Evolutionary conservation across 2,888 invertebrate species (phyloP), one percentile per base, ranked within the genome.

Genomic region (Hylaea fasciaria): DNA sequence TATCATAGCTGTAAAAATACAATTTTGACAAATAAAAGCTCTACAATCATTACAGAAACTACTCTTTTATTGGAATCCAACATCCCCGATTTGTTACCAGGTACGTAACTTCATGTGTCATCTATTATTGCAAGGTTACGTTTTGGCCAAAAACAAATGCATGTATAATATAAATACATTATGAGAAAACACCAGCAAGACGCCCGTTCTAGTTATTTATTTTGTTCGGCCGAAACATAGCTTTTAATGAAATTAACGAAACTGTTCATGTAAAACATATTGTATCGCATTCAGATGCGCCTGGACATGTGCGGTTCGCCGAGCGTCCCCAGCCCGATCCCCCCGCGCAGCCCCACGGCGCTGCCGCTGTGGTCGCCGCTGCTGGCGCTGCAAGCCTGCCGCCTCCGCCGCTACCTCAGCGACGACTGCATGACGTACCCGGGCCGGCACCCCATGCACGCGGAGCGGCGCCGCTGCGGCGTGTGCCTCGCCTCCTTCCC

Each of bases 1-100:
- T 96, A 96, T 96, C 96, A 96, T 96, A 96, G 96, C 95, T 96
- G 96, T 96, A 96, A 96, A 95, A 95, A 94, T 94, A 94, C 94
- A 94, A 95, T 95, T 94, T 95, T 95, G 95, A 95, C 94, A 95
- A 95, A 95, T 95, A 95, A 95, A 95, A 95, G 93, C 94, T 94
- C 92, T 92, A 94, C 93, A 94, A 90, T 90, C 91, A 92, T 90
- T 91, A 89, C 85, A 86, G 77, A 81, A n/a, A 76, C 62, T 72
- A 72, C 68, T 82, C 60, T 88, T 89, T 87, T 76, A 83, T 82
- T 86, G 62, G 53, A 45, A 47, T 10, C 32, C 43, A 52, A 45
- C 49, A n/a, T 49, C 9, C 52, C 22, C 43, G 1, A 12, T 28
- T 16, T 14, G 5, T 17, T 10, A 51, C 14, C 59, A 63, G 69